These are phyloP conservation scores for Eudorcas thomsonii DNA, from an alignment of 2,113 vertebrate species.

Conservation along the genomic window DNA sequence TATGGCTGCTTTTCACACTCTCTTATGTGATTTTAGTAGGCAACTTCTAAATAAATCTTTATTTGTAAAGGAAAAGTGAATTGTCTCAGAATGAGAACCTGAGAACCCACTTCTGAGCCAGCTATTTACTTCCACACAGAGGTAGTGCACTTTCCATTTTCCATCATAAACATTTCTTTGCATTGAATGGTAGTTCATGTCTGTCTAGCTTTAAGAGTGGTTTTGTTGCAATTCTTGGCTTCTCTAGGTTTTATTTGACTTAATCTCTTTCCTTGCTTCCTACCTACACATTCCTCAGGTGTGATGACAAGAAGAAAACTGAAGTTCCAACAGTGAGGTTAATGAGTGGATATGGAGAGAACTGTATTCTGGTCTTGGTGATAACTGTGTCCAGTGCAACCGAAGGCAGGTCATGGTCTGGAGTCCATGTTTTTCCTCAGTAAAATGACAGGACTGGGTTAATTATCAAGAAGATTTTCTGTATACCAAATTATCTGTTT, in stretches of 20 bases:
- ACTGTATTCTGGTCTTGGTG: accelerated
- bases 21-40: background rate
- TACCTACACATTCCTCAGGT: background rate
- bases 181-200: no score
- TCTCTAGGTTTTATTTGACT: background rate
- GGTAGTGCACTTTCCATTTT: background rate
- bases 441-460: background rate
- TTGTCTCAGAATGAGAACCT: background rate
- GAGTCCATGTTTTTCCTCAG: background rate
- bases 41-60: background rate
- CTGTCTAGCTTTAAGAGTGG: background rate
- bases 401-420: background rate
- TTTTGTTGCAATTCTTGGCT: background rate
- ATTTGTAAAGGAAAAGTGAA: background rate
- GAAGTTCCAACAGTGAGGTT: no score
- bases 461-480: background rate
- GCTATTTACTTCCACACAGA: background rate
- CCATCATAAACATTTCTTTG: background rate
- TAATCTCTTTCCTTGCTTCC: background rate
- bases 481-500: background rate
- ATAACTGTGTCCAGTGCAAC: background rate
- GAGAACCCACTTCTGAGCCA: background rate
- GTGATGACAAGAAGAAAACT: background rate
- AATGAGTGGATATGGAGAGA: background rate
- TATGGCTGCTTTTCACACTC: background rate